Base-by-base conservation (phyloP, 2,797 vertebrate genomes). In the Hozukius guyotensis region DNA sequence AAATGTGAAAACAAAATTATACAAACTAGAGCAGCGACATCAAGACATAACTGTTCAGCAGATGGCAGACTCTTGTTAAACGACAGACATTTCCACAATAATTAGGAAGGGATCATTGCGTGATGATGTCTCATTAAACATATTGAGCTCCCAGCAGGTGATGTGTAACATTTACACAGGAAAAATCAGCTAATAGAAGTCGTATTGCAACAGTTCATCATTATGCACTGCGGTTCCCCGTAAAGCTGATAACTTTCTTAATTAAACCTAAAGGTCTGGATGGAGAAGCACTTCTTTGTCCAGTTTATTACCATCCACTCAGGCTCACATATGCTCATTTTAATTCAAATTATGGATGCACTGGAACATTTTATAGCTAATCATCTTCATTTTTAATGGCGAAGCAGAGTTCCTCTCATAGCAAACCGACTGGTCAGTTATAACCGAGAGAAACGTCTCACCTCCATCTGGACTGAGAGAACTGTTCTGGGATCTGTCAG, bases 401-500 rank as follows among this genome's bases (percentile, higher is more conserved):
- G 24, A 72, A 56, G 61, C 24, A 64, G 9, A 38, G 9, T 60
- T 42, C 8, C 53, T 70, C 20, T 73, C 71, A 67, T 5, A 52
- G 55, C 66, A 68, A 60, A 71, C 34, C 38, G n/a, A 66, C 16
- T 67, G 63, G 57, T 63, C 20, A 34, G 34, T 56, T 49, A 56
- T 29, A 38, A 62, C 9, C 0, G 8, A 46, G 70, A 77, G 60
- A 64, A 60, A 56, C 10, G 2, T 67, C 53, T 78, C 67, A 52
- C 38, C 67, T 79, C 79, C 61, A 65, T 86, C 84, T 89, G 85
- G 81, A 78, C 42, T 24, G 52, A 62, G 16, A 77, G 38, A 49
- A 18, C 56, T 46, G 65, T 20, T 78, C 36, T 72, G 72, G 77
- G 77, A 79, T 68, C 72, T 78, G 91, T 91, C 87, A 77, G 70